Base-by-base conservation (phyloP, 2,888 invertebrate genomes). In the Norana najaformis region DNA sequence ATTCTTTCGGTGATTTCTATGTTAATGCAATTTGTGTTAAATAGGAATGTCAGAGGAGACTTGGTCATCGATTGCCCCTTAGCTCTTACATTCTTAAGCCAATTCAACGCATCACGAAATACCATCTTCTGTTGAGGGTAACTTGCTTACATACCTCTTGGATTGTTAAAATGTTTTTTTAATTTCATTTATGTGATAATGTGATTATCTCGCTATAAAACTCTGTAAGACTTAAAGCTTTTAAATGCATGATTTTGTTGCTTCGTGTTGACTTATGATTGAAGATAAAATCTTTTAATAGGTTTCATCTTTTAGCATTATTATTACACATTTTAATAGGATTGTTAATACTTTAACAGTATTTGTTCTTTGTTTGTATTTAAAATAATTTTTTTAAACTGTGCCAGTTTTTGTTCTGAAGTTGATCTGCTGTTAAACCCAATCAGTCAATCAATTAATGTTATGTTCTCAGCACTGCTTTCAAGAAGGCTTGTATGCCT, bases 21-120 rank as follows among this genome's bases (percentile, higher is more conserved):
- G 85, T 38, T 88, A 30, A 88, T 88, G 88, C 88, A 23, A 30
- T 88, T 38, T 37, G 35, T 85, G 36, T 83, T n/a, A 34, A n/a
- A 30, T 2, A 97, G 95, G 97, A 97, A 92, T 99, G 99, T 94
- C 99, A 99, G 95, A 96, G 97, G 93, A 96, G 97, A 92, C 96
- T 99, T 83, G 98, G 98, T 14, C 99, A 99, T 95, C 98, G 98
- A 94, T 96, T 99, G 93, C 99, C 99, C 1, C 96, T 99, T 89
- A 98, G 98, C 91, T 98, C 99, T 3, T 99, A 99, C 95, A 96
- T 99, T 90, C 99, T 99, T 93, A 99, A 99, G 95, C 99, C 99
- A 8, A 99, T 99, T 90, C 99, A 99, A 95, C 96, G 99, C 93
- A 98, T 99, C 92, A 99, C 99, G 35, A 99, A 99, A 95, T 99